Base-by-base conservation (phyloP, 1,140 invertebrate genomes). In the Argopecten irradians region DNA sequence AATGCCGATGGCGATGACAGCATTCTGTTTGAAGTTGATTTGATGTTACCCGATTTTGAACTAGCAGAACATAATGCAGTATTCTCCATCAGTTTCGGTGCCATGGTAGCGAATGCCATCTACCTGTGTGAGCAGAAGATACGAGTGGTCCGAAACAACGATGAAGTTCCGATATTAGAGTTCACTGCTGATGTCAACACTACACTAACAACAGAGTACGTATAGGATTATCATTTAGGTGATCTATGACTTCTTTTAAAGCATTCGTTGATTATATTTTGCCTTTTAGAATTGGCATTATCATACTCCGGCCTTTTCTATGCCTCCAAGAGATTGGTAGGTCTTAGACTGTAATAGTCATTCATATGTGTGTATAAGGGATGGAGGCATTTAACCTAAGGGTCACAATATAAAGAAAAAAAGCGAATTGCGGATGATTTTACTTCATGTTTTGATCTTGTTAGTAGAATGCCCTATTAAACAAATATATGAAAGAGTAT, bases 21-120 rank as follows among this genome's bases (percentile, higher is more conserved):
- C 22, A 86, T 94, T n/a, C 33, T 83, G 7, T 32, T 93, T 11
- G 92, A 93, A 83, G 82, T 93, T 39, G 90, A 91, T 34, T 28
- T 94, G 1, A 89, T 92, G 82, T 88, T 95, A 86, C 89, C 90
- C 22, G 94, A 95, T 88, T 89, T 89, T 55, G 34, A 55, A 28
- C 34, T 84, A 13, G 90, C 90, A 28, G 46, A 55, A 8, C 32
- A 92, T 16, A 71, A 55, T 22, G 84, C 90, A 19, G 82, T n/a
- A 14, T 84, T 92, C 36, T 85, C 46, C 22, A 46, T 92, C 87
- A 93, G 92, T 41, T 88, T 94, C 33, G 92, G 91, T n/a, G 83
- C 89, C 1, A 91, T 92, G 32, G 84, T 92, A n/a, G 89, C 91
- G 28, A 85, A 43, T 22, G 88, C 84, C 84, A 91, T 93, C 28